Base-by-base conservation (phyloP, 2,113 vertebrate genomes). In the Hippocampus abdominalis region DNA sequence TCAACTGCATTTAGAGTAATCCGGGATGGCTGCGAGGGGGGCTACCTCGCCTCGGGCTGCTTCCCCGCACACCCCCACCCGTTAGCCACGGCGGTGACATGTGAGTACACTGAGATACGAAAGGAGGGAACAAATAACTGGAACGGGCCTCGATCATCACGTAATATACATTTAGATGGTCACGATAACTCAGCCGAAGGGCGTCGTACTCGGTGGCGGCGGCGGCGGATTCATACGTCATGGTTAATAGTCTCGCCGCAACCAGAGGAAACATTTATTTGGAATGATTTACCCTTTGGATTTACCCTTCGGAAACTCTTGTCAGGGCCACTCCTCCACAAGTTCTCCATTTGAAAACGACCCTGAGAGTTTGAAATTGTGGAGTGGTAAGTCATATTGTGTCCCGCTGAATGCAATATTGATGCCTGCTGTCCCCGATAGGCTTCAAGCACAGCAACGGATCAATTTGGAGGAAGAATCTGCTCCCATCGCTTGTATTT, bases 1-100 rank as follows among this genome's bases (percentile, higher is more conserved):
- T 87, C 85, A 83, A 77, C 76, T 73, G 81, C 87, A 87, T 90
- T 87, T 86, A 81, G 75, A 76, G 86, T 80, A 81, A 86, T 84
- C 81, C 73, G 16, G 54, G 67, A 69, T 75, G 78, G 84, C 83
- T 83, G 72, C 70, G 73, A 79, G 80, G 80, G 80, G 73, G 16
- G 27, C 27, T 48, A 49, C 27, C 27, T 49, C 10, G 48, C 57
- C 57, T 60, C 27, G 29, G n/a, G 64, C 44, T 16, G 39, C 6
- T 4, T 15, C 60, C 27, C 63, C 80, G 39, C 71, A 72, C 63
- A 57, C 69, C 71, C 76, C 74, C 71, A 54, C 8, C 69, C 65
- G 68, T 75, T 75, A 71, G 70, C 72, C 67, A 63, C 83, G 69
- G 79, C 68, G 51, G 66, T 77, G 72, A 78, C 81, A 82, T 68